These are phyloP conservation scores for Bubalus kerabau DNA, from an alignment of 2,113 vertebrate species.

Conservation along the genomic window DNA sequence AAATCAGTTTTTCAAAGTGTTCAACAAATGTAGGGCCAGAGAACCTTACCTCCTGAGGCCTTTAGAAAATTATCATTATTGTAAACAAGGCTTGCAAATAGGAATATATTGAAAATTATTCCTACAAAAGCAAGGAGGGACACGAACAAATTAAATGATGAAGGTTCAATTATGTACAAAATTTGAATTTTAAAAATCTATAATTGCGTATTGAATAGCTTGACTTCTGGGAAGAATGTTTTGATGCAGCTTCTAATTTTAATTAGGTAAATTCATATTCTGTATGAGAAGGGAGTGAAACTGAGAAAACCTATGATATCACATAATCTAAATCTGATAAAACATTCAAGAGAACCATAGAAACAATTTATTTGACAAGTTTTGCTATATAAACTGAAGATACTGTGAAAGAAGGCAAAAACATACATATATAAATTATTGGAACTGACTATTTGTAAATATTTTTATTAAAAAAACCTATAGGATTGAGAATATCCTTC, in stretches of 20 bases:
- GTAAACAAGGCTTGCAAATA: conserved; percentile 4
- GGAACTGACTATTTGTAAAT: not conserved
- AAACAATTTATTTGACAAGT: not conserved
- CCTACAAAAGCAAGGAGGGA: not conserved
- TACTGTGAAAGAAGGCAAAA: not conserved
- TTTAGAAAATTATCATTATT: conserved; percentile 5
- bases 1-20: not conserved
- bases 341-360: not conserved
- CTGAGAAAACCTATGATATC: conserved; percentile 3
- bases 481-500: not conserved
- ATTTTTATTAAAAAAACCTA: not conserved
- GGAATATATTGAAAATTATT: conserved; percentile 7
- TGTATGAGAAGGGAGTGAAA: not conserved
- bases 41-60: not conserved
- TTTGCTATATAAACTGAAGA: not conserved
- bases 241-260: not conserved
- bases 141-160: conserved; percentile 24
- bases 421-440: not conserved
- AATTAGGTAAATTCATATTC: conserved; percentile 36
- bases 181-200: conserved; percentile 4
- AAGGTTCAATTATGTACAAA: not conserved
- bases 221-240: conserved; percentile 27
- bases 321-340: conserved; percentile 16
- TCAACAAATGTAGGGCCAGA: not conserved
- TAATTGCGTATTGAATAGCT: conserved; percentile 23